Evolutionary conservation across 2,113 vertebrate species (phyloP).

Genomic region (Equus przewalskii): DNA sequence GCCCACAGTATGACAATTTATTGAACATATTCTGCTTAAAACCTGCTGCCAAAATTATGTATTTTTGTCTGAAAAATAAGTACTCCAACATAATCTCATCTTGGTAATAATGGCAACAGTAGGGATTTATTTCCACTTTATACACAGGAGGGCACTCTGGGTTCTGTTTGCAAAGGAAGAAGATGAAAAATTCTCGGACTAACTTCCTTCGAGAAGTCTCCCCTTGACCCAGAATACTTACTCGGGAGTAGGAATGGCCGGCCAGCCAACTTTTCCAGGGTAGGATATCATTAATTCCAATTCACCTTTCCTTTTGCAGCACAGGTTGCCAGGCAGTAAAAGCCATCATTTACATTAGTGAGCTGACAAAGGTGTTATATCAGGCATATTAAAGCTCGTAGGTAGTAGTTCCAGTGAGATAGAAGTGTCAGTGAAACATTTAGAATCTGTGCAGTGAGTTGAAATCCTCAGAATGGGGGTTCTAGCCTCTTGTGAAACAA

Average conservation of each 20-base stretch:
- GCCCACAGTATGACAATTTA: neutral
- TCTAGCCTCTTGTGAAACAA: neutral
- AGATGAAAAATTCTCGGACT: slow-evolving; percentile 15
- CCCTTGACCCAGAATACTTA: neutral
- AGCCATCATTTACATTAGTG: neutral
- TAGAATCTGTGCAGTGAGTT: neutral
- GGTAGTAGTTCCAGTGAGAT: neutral
- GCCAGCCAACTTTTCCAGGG: neutral
- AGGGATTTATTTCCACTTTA: slow-evolving; percentile 36
- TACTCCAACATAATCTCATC: neutral
- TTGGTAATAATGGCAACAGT: neutral
- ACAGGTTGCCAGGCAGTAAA: neutral
- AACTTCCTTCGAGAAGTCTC: slow-evolving; percentile 17
- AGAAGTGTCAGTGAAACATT: neutral
- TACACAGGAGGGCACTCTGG: slow-evolving; percentile 51
- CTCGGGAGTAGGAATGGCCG: neutral
- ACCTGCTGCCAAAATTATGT: neutral
- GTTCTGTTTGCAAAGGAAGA: slow-evolving; percentile 27
- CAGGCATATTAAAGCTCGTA: neutral
- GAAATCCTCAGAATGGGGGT: neutral
- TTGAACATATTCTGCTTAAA: neutral
- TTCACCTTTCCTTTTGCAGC: neutral
- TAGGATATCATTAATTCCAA: neutral
- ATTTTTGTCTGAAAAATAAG: neutral
- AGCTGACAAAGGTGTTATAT: neutral